Conservation (phyloP, 2,797 vertebrate genomes). For the Pangasius djambal region DNA sequence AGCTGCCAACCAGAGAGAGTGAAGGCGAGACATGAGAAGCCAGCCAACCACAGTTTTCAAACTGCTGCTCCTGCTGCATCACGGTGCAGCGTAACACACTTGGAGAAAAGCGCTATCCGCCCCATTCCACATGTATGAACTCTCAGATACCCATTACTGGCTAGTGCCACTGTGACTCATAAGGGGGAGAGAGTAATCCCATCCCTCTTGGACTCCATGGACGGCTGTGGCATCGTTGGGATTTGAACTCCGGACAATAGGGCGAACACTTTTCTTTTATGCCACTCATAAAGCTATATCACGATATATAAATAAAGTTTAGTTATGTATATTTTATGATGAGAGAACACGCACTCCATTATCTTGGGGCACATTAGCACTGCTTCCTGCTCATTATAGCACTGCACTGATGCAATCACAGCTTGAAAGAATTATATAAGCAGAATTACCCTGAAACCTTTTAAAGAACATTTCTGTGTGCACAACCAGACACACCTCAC, state of each 20-base stretch:
- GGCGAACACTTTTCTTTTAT: too few species aligned
- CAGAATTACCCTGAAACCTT: not conserved
- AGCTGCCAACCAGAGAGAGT: too few species aligned
- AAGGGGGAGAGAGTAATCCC: not conserved
- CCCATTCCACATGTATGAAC: too few species aligned
- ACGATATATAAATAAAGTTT: not conserved
- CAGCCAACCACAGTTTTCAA: not conserved
- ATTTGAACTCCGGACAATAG: too few species aligned
- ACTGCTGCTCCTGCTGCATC: not conserved
- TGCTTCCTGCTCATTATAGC: too few species aligned
- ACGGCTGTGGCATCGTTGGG: not conserved
- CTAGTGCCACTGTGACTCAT: not conserved
- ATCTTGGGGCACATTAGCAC: too few species aligned
- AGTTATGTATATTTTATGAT: not conserved
- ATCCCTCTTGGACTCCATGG: not conserved
- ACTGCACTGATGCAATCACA: too few species aligned
- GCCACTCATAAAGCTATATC: not conserved
- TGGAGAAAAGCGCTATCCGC: not conserved
- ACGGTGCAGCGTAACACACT: not conserved
- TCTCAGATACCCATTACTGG: too few species aligned
- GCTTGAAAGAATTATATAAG: not conserved
- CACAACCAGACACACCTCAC: not conserved
- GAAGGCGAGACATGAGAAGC: not conserved
- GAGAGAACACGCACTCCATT: not conserved
- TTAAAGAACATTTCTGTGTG: not conserved